A percentile compares a stretch with the other conserved stretches of the same genome.
Evolutionary conservation across 2,113 vertebrate genomes (phyloP).

Genomic region (Pteropus alecto): DNA sequence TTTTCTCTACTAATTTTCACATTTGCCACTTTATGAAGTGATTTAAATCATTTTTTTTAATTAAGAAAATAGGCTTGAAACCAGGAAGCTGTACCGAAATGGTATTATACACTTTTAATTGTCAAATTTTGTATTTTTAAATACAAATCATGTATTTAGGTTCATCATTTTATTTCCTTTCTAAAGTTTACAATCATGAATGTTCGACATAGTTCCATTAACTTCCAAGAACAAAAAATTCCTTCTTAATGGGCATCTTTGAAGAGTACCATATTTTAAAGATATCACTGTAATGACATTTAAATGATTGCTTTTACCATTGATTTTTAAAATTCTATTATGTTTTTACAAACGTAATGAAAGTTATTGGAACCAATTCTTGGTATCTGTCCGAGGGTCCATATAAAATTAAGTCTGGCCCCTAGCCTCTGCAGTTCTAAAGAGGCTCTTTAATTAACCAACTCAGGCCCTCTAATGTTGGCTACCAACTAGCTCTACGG

Average conservation of each 20-base stretch:
- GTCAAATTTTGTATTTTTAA: slow-evolving; percentile 39
- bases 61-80: neutral
- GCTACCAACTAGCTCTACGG: neutral
- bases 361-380: neutral
- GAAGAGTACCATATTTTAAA: slow-evolving; percentile 9
- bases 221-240: slow-evolving; percentile 7
- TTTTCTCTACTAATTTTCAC: neutral
- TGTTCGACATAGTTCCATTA: neutral
- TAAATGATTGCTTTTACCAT: neutral
- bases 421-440: neutral
- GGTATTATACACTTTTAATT: neutral
- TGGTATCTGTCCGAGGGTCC: neutral
- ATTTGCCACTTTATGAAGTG: neutral
- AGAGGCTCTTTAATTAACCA: neutral
- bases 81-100: neutral
- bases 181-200: slow-evolving; percentile 6
- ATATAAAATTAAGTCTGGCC: neutral
- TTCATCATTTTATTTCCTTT: slow-evolving; percentile 29
- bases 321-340: neutral
- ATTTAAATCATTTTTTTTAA: neutral
- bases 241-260: neutral
- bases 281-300: neutral
- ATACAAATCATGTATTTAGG: neutral
- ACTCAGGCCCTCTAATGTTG: neutral
- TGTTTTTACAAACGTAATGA: neutral